These are phyloP conservation scores for Neodiprion pinetum DNA, from an alignment of 1,140 invertebrate genomes.

Conservation along the genomic window DNA sequence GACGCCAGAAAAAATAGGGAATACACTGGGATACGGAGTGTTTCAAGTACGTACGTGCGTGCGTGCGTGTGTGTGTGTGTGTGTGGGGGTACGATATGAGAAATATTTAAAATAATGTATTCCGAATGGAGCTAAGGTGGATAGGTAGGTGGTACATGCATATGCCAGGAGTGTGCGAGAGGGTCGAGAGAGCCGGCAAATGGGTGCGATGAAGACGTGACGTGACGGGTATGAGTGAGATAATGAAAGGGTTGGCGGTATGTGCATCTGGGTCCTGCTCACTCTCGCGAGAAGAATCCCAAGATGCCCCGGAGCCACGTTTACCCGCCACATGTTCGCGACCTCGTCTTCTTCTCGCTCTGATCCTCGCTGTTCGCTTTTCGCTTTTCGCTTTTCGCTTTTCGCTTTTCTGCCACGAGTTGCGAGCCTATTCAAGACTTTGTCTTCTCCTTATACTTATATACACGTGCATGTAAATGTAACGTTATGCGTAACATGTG, in stretches of 20 bases:
- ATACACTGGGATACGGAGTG: neutral
- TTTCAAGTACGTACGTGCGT: neutral
- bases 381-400: too few species aligned
- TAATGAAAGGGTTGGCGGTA: slow-evolving; percentile 5
- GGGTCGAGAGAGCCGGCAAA: slow-evolving; percentile 16
- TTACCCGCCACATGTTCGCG: neutral
- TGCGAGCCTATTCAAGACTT: too few species aligned
- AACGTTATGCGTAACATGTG: too few species aligned
- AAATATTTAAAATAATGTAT: slow-evolving; percentile 39
- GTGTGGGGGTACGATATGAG: slow-evolving; percentile 5
- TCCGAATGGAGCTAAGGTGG: slow-evolving; percentile 51
- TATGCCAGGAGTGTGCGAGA: neutral
- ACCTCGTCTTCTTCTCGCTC: neutral
- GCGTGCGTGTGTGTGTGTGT: neutral
- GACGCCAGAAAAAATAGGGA: too few species aligned
- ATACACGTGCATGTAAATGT: too few species aligned
- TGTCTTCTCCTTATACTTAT: too few species aligned
- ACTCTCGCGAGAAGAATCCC: neutral
- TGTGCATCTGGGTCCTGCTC: neutral
- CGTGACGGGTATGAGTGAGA: slow-evolving; percentile 6
- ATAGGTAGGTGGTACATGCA: slow-evolving; percentile 16
- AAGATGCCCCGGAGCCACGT: slow-evolving; percentile 5
- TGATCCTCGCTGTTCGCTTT: too few species aligned
- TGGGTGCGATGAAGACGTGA: neutral
- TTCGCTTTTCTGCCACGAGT: too few species aligned